phyloP scores from a whole-genome alignment of 2,888 invertebrate genomes.

The Plagiodera versicolora region DNA sequence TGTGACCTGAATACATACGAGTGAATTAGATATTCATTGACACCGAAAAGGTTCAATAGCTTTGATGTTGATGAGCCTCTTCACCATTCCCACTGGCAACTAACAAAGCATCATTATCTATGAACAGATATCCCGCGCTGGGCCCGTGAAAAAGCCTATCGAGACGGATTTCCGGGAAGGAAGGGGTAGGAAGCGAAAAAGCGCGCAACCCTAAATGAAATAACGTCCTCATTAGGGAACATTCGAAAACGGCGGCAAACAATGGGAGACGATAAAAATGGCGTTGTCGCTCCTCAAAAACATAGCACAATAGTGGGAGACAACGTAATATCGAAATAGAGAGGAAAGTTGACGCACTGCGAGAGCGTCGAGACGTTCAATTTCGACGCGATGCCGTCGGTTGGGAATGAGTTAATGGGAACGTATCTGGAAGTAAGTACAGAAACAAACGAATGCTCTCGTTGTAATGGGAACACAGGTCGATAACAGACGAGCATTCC shows the following conservation, averaged over 20 bases:
- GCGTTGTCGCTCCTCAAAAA: conserved; percentile 16
- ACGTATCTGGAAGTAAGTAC: conserved; percentile 22
- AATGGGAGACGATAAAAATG: conserved; percentile 14
- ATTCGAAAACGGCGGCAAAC: conserved; percentile 16
- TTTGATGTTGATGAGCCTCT: background rate
- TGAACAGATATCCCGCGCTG: background rate
- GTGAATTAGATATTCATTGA: no score
- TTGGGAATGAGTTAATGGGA: conserved; percentile 19
- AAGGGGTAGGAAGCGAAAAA: background rate
- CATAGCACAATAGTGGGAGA: conserved; percentile 18
- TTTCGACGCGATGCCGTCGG: conserved; percentile 14
- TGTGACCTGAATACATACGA: no score
- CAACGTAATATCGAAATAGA: conserved; percentile 16
- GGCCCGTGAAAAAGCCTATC: background rate
- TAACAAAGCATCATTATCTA: background rate
- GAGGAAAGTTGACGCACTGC: conserved; percentile 10
- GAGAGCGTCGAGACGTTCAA: conserved; percentile 12
- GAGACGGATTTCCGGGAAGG: background rate
- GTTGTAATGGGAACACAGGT: conserved; percentile 34
- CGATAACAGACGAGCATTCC: conserved; percentile 28
- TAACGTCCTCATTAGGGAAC: conserved; percentile 14
- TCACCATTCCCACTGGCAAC: background rate
- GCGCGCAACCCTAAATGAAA: conserved; percentile 10
- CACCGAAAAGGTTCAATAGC: background rate
- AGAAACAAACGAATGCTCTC: conserved; percentile 33